phyloP scores from a whole-genome alignment of 2,888 invertebrate genomes.

The Scaptomyza parva region DNA sequence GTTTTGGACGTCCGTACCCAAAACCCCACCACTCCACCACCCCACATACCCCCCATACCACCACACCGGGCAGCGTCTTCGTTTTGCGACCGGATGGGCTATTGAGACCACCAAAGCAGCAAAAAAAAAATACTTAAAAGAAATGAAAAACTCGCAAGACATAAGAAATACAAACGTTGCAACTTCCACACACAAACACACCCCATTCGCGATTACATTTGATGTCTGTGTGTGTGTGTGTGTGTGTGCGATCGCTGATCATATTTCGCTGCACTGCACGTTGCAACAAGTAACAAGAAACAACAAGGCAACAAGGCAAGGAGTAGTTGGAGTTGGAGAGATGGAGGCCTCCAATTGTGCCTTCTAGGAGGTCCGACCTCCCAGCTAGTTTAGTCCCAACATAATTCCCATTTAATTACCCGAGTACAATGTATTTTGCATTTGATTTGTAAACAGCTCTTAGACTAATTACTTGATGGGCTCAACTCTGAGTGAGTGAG shows the following conservation, averaged over 20 bases:
- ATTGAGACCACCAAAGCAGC: constrained; percentile 78
- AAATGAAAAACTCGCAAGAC: constrained; percentile 38
- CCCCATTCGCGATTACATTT: constrained; percentile 60
- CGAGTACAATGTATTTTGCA: constrained; percentile 40
- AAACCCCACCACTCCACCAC: not conserved
- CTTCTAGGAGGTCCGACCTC: constrained; percentile 68
- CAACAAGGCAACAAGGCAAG: not conserved
- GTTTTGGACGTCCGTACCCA: constrained; percentile 17
- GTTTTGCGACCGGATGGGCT: constrained; percentile 70
- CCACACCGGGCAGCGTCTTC: not conserved
- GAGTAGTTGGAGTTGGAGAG: not conserved
- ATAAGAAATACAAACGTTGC: constrained; percentile 68
- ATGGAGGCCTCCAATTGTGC: no score
- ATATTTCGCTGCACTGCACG: constrained; percentile 57
- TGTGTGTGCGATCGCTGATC: constrained; percentile 74
- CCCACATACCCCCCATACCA: not conserved
- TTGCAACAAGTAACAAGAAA: constrained; percentile 18
- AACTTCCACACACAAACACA: constrained; percentile 33
- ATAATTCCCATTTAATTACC: constrained; percentile 63
- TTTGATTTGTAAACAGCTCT: constrained; percentile 60
- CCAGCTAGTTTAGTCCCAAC: constrained; percentile 58
- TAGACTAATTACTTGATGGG: constrained; percentile 12
- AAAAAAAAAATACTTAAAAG: constrained; percentile 55
- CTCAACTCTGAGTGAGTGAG: not conserved
- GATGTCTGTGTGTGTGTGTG: constrained; percentile 47